A percentile compares a stretch with the other conserved stretches of the same genome.
Conservation (phyloP, 2,113 vertebrate species). For the Myxocyprinus asiaticus region DNA sequence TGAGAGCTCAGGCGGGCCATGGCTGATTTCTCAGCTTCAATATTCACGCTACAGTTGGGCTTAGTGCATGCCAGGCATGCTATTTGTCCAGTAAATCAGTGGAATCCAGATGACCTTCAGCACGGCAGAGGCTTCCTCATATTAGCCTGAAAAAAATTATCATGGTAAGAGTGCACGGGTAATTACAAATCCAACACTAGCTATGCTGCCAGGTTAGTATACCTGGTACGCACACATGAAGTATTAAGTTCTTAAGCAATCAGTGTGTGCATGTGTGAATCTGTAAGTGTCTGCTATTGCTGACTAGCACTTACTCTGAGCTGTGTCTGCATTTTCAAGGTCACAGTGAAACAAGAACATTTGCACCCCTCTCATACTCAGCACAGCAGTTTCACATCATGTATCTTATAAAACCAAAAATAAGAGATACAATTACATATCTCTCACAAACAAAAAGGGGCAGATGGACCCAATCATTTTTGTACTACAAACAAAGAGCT, state of each 20-base stretch:
- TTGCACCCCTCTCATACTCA: conserved; percentile 8
- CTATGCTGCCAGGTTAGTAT: not conserved
- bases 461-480: no score
- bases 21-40: no score
- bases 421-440: no score
- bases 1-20: conserved; percentile 61
- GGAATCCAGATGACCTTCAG: conserved; percentile 62
- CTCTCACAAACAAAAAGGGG: no score
- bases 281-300: conserved; percentile 22
- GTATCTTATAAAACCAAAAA: not conserved
- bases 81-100: conserved; percentile 59
- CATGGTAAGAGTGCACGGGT: not conserved
- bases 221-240: no score
- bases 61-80: conserved; percentile 62
- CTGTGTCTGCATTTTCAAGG: conserved; percentile 51
- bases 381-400: conserved; percentile 20
- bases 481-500: no score
- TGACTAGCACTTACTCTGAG: conserved; percentile 45
- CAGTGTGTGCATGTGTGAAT: not conserved
- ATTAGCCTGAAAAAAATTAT: conserved; percentile 62
- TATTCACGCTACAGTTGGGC: not conserved
- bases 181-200: not conserved
- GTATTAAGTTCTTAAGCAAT: no score
- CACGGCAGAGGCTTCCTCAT: conserved; percentile 73
- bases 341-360: conserved; percentile 46